Evolutionary conservation across 2,888 invertebrate species (phyloP), one percentile per base, ranked within the genome.

Genomic region (Andricus curvator): DNA sequence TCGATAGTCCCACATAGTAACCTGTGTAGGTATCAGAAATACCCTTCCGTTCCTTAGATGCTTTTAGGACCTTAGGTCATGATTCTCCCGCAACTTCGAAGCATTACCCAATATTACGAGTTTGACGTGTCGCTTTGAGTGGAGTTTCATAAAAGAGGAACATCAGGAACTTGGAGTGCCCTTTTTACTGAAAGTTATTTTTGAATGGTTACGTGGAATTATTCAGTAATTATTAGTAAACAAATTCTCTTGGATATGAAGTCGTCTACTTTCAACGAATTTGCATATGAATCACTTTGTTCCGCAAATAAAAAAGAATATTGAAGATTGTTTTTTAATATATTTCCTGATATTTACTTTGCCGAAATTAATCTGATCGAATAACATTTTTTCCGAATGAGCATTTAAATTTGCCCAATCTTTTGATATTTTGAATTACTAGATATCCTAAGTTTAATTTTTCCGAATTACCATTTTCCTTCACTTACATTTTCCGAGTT

Each of bases 71-170:
- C 17, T n/a, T 15, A 41, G 67, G 74, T 84, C 80, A 83, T 83
- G 85, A 84, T 84, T 85, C 83, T 85, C 85, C 86, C 82, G 82
- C 81, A 78, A 84, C 83, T 82, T 81, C 76, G 60, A 78, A 82
- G 88, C 88, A 89, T 90, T 89, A 90, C 88, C 88, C 88, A 87
- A 89, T 90, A 90, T 90, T 90, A 89, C 89, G 88, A 84, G 86
- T 88, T 88, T 88, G 89, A 89, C 89, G 89, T 84, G 83, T 85
- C 85, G 85, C 86, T 86, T 86, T 84, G 86, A 88, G 88, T 86
- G 84, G 87, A 86, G 85, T 85, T 85, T 90, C 88, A 88, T 90
- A 90, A 90, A 90, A 89, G 51, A 1, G 51, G n/a, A 51, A n/a
- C 6, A 51, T 20, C 6, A n/a, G n/a, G 48, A 48, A 44, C 15